Evolutionary conservation across 2,888 invertebrate genomes (phyloP).

Genomic region (Tenodera sinensis): DNA sequence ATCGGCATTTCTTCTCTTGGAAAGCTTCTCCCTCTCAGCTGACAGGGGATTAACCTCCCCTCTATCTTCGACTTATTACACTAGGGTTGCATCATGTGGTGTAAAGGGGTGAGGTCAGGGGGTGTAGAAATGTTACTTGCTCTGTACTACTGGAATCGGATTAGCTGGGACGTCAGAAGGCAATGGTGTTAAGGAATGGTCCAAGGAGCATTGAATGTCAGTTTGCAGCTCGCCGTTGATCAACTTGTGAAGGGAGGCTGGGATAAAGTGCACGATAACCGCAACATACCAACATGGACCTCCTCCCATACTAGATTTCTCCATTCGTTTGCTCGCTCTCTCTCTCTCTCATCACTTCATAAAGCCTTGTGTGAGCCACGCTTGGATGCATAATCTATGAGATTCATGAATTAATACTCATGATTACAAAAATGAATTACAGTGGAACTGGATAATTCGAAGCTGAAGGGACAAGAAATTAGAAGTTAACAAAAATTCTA

Average conservation of each 20-base stretch:
- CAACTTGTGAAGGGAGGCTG: background rate
- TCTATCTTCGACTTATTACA: conserved; percentile 32
- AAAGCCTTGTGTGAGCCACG: too few relatives aligned
- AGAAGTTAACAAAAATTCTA: too few relatives aligned
- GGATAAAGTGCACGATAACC: background rate
- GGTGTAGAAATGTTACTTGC: conserved; percentile 1
- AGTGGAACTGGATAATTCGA: too few relatives aligned
- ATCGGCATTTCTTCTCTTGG: background rate
- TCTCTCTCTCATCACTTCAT: too few relatives aligned
- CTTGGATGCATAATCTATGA: too few relatives aligned
- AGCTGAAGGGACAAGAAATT: too few relatives aligned
- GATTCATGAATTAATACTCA: too few relatives aligned
- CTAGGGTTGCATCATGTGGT: conserved; percentile 19
- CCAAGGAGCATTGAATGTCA: conserved; percentile 1
- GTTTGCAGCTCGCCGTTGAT: background rate
- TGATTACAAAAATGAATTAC: too few relatives aligned
- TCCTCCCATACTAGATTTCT: background rate
- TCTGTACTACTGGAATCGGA: conserved; percentile 3
- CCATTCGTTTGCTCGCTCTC: too few relatives aligned
- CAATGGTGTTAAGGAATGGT: conserved; percentile 3
- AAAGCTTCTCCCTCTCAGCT: conserved; percentile 2
- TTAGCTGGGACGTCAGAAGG: background rate
- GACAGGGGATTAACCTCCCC: conserved; percentile 28
- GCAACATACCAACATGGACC: background rate
- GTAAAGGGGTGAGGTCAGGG: conserved; percentile 7